Evolutionary conservation across 2,113 vertebrate species (phyloP), one percentile per base, ranked within the genome.

Genomic region (Pelecanus crispus): DNA sequence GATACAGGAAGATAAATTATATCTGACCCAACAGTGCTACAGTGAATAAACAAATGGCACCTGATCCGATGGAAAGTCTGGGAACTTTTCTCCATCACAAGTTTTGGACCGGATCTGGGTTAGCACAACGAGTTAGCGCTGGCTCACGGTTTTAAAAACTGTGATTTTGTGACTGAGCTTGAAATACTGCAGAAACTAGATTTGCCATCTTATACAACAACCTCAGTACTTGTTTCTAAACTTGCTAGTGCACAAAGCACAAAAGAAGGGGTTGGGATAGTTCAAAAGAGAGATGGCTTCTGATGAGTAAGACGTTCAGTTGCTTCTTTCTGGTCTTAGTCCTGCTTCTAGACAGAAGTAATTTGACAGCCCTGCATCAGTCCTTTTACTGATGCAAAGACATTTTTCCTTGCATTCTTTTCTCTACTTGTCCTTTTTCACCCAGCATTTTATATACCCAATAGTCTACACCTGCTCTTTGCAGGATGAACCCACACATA

Each of bases 61-160:
- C 61, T 85, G 49, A 67, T 12, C 42, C 79, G 73, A 36, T 62
- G 75, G 45, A 52, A 91, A 74, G 25, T 32, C 71, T 63, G 61
- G 22, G 15, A 50, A 59, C 26, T 68, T 44, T 47, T 63, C 47
- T 73, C 32, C 44, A 52, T 36, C 85, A 36, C 26, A 52, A 10
- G 40, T 14, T 70, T 63, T 31, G 47, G 61, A 59, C 16, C n/a
- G 80, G 29, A 79, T 28, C n/a, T 79, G 38, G 13, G 9, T 52
- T 78, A 71, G 70, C 38, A 79, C 32, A 85, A 63, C 0, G 1
- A 67, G 26, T 36, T 52, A 78, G 59, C 0, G 0, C 49, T 74
- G 38, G 38, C 47, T 84, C 20, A 10, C 0, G 0, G 17, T 44
- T 71, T 50, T 7, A 81, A 71, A 84, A 88, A 59, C 5, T 2